A percentile compares a stretch with the other conserved stretches of the same genome.
Evolutionary conservation across 2,797 vertebrate genomes (phyloP).

Genomic region (Stomatorhinus walkeri): DNA sequence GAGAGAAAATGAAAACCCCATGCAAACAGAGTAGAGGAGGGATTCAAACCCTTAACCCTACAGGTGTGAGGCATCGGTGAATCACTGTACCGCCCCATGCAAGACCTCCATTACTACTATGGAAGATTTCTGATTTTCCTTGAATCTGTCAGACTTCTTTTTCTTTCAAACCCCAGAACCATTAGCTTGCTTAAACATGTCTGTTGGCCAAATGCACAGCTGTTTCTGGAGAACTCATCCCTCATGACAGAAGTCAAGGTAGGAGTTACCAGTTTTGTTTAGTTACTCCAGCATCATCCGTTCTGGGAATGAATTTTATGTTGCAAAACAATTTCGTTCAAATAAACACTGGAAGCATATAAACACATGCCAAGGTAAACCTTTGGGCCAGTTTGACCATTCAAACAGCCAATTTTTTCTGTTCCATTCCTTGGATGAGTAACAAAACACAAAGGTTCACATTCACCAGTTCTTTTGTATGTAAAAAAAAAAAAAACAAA

Average conservation of each 20-base stretch:
- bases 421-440: neutral
- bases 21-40: neutral
- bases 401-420: neutral
- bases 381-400: neutral
- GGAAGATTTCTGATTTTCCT: neutral
- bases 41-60: neutral
- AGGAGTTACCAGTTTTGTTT: neutral
- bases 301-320: neutral
- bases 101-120: neutral
- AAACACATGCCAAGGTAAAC: neutral
- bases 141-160: neutral
- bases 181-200: neutral
- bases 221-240: neutral
- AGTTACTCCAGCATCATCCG: neutral
- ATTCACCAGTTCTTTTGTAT: neutral
- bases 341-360: neutral
- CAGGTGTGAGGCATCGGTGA: neutral
- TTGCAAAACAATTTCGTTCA: neutral
- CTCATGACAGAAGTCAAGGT: neutral
- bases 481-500: neutral
- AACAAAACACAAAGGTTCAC: neutral
- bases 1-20: neutral
- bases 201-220: neutral
- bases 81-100: neutral
- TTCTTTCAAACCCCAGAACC: neutral